Evolutionary conservation across 2,797 vertebrate species (phyloP), one percentile per base, ranked within the genome.

Genomic region (Phyllotis vaccarum): DNA sequence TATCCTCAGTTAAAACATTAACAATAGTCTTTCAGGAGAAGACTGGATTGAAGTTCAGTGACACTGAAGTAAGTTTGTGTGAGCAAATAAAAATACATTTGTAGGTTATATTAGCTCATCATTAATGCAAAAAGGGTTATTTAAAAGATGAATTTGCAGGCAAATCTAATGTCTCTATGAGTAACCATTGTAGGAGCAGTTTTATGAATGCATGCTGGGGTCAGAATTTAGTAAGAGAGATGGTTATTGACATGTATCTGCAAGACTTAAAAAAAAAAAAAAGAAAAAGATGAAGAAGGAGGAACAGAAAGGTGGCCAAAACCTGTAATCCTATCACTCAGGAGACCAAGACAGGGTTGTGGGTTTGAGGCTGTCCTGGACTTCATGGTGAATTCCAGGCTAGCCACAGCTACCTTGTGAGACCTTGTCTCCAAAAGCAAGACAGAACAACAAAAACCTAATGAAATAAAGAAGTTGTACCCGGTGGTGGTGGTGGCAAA

Each of bases 1-100:
- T 97, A 98, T 96, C 98, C 87, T 95, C 92, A 98, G 97, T 93
- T 97, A 97, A 98, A 98, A 98, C 96, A 98, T 97, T 95, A 97
- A 98, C 97, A 96, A 95, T 96, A 79, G 24, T 95, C 89, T 98
- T 88, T 95, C 86, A 96, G 90, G 89, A 3, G 85, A 97, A 95
- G 79, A 98, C 97, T 94, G 86, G 97, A 89, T 97, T 89, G 81
- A 97, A 94, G 87, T 97, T 98, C 93, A 97, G 83, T 89, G 97
- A 91, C 83, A 62, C 89, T 87, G 96, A 97, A 98, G 96, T 66
- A 43, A 72, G 89, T 96, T 92, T 85, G 34, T 94, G 93, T 49
- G 40, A 97, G 92, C 27, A 95, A 74, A 76, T 75, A 79, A 72
- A 95, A 97, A 97, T 94, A 49, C 29, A 58, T 85, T 96, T 98